phyloP scores from a whole-genome alignment of 2,888 invertebrate genomes.

The Congeria kusceri region DNA sequence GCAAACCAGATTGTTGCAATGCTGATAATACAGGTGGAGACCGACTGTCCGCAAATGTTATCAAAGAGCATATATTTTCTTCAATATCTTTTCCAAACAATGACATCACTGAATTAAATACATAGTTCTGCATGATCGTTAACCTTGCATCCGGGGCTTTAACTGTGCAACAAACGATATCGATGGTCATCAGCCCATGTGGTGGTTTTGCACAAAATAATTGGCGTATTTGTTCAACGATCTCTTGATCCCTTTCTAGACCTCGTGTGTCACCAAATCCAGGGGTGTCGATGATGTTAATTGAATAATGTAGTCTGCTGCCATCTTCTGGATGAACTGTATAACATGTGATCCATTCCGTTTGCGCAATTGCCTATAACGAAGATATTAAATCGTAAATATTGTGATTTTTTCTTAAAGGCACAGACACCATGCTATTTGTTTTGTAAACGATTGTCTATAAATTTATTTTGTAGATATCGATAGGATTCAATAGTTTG shows the following conservation, averaged over 20 bases:
- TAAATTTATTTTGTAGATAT: no score
- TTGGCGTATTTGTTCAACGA: slow-evolving; percentile 50
- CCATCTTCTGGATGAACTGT: no score
- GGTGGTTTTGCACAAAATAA: slow-evolving; percentile 37
- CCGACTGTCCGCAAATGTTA: slow-evolving; percentile 55
- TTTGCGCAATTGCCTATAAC: no score
- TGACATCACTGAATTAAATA: slow-evolving; percentile 47
- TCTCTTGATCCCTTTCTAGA: slow-evolving; percentile 34
- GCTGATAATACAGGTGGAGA: slow-evolving; percentile 49
- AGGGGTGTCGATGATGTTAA: no score
- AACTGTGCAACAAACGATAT: slow-evolving; percentile 47
- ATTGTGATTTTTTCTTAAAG: no score
- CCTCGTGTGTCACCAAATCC: no score
- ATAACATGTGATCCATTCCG: no score
- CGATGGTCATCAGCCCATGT: slow-evolving; percentile 37
- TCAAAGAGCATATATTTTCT: slow-evolving; percentile 42
- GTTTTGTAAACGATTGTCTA: no score
- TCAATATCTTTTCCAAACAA: slow-evolving; percentile 51
- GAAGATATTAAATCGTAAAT: no score
- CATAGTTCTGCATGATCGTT: slow-evolving; percentile 45
- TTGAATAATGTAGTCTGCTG: no score
- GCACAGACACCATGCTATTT: no score
- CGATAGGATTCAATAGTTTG: no score
- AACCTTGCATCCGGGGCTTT: slow-evolving; percentile 47
- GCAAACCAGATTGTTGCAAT: slow-evolving; percentile 35